A percentile compares a stretch with the other conserved stretches of the same genome.
These are phyloP conservation scores for Saturnia japonica DNA, from an alignment of 2,888 invertebrate genomes.

Conservation along the genomic window DNA sequence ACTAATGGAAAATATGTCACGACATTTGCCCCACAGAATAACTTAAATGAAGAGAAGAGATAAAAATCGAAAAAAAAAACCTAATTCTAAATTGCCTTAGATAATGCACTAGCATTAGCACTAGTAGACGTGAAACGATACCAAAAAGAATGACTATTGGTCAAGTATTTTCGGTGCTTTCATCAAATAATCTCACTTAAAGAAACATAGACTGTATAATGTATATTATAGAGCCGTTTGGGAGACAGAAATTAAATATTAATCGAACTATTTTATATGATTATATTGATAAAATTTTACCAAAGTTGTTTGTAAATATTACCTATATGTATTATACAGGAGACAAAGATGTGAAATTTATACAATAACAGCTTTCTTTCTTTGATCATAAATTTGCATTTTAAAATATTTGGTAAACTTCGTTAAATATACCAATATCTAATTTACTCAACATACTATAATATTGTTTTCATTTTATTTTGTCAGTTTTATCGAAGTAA, in stretches of 20 bases:
- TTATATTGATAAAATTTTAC: background rate
- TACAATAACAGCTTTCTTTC: background rate
- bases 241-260: background rate
- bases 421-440: background rate
- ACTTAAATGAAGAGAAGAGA: background rate
- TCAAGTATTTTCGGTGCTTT: slow-evolving; percentile 46
- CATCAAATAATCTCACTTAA: slow-evolving; percentile 37
- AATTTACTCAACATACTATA: background rate
- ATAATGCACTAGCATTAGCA: background rate
- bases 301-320: background rate
- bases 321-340: background rate
- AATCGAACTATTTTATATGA: background rate
- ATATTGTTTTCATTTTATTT: background rate
- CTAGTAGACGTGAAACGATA: slow-evolving; percentile 27
- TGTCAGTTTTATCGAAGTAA: background rate
- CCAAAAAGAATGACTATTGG: slow-evolving; percentile 40
- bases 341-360: background rate
- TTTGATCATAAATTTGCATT: background rate
- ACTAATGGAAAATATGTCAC: background rate
- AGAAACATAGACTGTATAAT: background rate
- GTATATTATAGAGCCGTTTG: background rate
- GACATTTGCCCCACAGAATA: background rate
- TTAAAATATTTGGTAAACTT: background rate
- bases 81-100: background rate
- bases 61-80: background rate